A percentile compares a stretch with the other conserved stretches of the same genome.
Evolutionary conservation across 2,797 vertebrate species (phyloP).

Genomic region (Lagodon rhomboides): DNA sequence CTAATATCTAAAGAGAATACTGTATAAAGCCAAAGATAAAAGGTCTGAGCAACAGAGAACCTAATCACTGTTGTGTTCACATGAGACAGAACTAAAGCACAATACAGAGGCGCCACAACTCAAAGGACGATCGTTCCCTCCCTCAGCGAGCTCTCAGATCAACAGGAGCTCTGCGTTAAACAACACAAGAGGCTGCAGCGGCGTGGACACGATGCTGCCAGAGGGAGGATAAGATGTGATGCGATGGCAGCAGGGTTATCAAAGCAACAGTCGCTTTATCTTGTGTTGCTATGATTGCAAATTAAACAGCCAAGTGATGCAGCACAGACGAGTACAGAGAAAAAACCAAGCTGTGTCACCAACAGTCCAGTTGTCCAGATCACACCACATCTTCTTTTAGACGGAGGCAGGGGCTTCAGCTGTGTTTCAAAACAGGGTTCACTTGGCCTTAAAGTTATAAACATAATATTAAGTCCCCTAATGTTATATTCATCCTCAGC

Average conservation of each 20-base stretch:
- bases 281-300: slow-evolving; percentile 25
- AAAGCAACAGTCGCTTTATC: background rate
- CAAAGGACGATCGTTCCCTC: slow-evolving; percentile 3
- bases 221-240: background rate
- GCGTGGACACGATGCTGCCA: background rate
- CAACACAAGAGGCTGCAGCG: background rate
- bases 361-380: background rate
- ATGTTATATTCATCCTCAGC: background rate
- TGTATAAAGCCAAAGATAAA: slow-evolving; percentile 24
- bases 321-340: too few species aligned
- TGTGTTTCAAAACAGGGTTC: background rate
- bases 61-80: slow-evolving; percentile 23
- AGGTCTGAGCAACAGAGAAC: slow-evolving; percentile 17
- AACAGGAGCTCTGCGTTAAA: background rate
- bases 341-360: background rate
- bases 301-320: slow-evolving; percentile 29
- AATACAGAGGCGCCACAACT: slow-evolving; percentile 9
- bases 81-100: slow-evolving; percentile 22
- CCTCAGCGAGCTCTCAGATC: background rate
- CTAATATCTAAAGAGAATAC: slow-evolving; percentile 15
- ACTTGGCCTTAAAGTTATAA: background rate
- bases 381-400: background rate
- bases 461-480: background rate
- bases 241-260: background rate
- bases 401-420: background rate